Percentiles rank a stretch among this genome's conserved stretches.
Evolutionary conservation across 2,113 vertebrate species (phyloP).

Genomic region (Bolborhynchus lineola): DNA sequence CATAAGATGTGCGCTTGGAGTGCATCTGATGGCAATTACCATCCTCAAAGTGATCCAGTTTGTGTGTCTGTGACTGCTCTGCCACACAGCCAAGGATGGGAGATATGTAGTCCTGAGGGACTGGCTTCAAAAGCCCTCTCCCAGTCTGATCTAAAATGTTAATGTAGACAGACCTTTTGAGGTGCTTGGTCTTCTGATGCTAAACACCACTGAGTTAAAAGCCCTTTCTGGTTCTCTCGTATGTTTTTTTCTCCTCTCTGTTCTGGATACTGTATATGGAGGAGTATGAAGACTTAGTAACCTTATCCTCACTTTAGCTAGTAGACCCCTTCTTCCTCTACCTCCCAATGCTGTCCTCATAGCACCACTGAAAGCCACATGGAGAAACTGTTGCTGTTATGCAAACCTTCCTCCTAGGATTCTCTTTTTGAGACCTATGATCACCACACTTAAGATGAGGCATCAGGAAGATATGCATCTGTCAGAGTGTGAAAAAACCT

Average conservation of each 20-base stretch:
- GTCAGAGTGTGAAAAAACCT: neutral
- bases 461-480: neutral
- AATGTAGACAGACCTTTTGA: neutral
- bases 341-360: neutral
- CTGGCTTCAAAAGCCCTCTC: neutral
- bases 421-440: neutral
- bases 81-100: neutral
- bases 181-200: neutral
- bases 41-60: neutral
- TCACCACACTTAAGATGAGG: neutral
- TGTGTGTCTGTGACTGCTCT: neutral
- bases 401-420: neutral
- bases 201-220: neutral
- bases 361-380: neutral
- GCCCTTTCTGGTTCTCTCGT: neutral
- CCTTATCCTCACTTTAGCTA: neutral
- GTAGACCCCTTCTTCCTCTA: neutral
- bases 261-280: neutral
- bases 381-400: neutral
- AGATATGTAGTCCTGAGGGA: neutral
- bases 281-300: neutral
- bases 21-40: neutral
- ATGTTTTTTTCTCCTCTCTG: neutral
- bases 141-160: neutral
- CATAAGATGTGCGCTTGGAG: neutral